Evolutionary conservation across 2,113 vertebrate species (phyloP).

Genomic region (Sigmodon hispidus): DNA sequence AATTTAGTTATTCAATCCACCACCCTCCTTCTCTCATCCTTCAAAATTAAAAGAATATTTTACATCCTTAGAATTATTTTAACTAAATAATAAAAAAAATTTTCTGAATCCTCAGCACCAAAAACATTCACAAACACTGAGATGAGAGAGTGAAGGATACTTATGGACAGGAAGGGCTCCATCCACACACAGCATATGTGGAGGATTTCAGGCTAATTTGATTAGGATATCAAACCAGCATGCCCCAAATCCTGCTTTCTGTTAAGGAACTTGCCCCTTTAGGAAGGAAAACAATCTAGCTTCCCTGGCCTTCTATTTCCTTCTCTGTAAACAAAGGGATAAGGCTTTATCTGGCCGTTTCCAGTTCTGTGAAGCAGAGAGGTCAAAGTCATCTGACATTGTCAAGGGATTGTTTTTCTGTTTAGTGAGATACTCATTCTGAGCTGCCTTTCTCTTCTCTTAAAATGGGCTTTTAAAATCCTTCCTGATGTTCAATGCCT

Average conservation of each 20-base stretch:
- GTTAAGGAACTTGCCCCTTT: neutral
- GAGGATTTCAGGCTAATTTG: neutral
- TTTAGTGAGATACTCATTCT: conserved; percentile 9
- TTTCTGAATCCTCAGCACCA: neutral
- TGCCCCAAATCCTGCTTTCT: neutral
- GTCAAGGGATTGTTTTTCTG: conserved; percentile 38
- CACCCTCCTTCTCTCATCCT: neutral
- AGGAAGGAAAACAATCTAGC: conserved; percentile 55
- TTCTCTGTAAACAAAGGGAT: conserved; percentile 41
- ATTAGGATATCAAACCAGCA: neutral
- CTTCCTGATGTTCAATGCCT: neutral
- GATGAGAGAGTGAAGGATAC: neutral
- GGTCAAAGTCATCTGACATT: conserved; percentile 35
- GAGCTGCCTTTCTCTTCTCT: conserved; percentile 10
- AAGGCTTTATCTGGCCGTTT: conserved; percentile 51
- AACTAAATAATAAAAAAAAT: neutral
- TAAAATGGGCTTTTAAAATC: neutral
- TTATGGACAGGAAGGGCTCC: neutral
- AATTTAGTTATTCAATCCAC: neutral
- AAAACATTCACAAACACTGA: neutral
- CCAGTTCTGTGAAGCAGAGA: conserved; percentile 12
- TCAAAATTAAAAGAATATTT: neutral
- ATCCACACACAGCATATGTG: neutral
- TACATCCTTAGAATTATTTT: neutral
- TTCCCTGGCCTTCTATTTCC: neutral